These are phyloP conservation scores for Tychaedon coryphoeus DNA, from an alignment of 2,113 vertebrate genomes.

Conservation along the genomic window DNA sequence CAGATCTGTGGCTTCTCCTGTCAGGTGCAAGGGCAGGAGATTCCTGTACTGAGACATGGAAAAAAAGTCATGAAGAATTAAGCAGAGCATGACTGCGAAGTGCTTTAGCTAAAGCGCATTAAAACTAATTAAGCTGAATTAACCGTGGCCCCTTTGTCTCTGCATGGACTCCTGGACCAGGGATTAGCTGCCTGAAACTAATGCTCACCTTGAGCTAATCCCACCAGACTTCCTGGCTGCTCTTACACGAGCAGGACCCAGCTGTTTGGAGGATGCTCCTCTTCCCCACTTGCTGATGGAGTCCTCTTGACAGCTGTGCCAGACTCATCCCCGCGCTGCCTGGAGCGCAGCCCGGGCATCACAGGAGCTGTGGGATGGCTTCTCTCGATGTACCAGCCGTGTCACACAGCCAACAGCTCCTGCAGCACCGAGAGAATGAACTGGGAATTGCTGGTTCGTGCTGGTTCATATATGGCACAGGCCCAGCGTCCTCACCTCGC, in stretches of 20 bases:
- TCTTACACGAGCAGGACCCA: neutral
- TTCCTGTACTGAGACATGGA: rapidly evolving
- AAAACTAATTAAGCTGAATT: conserved; percentile 20
- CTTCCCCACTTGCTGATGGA: rapidly evolving
- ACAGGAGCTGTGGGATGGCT: rapidly evolving
- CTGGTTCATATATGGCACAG: rapidly evolving
- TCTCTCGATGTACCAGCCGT: rapidly evolving
- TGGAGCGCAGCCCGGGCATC: rapidly evolving
- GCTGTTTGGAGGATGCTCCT: neutral
- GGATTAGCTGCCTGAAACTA: neutral
- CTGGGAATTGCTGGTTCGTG: rapidly evolving
- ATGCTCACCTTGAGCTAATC: neutral
- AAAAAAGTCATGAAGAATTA: conserved; percentile 19
- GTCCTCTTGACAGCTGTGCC: neutral
- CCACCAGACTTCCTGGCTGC: neutral
- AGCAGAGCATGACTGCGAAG: neutral
- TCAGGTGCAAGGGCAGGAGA: neutral
- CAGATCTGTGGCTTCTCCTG: neutral
- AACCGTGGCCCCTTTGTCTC: neutral
- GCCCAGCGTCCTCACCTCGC: rapidly evolving
- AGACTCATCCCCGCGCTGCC: rapidly evolving
- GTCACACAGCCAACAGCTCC: rapidly evolving
- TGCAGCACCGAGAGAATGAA: neutral
- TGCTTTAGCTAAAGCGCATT: conserved; percentile 6
- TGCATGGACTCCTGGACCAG: neutral